These are phyloP conservation scores for Spisula solida DNA, from an alignment of 2,888 invertebrate species.

Conservation along the genomic window DNA sequence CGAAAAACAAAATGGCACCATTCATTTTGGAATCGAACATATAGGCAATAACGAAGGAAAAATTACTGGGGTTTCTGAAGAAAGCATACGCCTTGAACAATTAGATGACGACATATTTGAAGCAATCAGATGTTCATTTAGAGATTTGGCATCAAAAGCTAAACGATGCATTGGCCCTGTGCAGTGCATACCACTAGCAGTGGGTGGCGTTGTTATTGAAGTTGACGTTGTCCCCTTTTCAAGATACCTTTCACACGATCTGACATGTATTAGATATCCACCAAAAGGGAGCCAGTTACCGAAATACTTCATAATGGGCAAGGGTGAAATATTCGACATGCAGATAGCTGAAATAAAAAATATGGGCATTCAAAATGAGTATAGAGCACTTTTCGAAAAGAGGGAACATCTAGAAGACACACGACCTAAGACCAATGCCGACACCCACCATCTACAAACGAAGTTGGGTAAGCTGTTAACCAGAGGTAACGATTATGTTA, in stretches of 20 bases:
- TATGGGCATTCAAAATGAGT: background rate
- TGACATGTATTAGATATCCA: conserved; percentile 34
- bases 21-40: conserved; percentile 45
- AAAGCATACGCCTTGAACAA: background rate
- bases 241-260: background rate
- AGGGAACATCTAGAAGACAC: conserved; percentile 28
- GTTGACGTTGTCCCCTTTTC: conserved; percentile 53
- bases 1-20: conserved; percentile 47
- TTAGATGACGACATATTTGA: conserved; percentile 42
- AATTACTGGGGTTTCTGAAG: conserved; percentile 33
- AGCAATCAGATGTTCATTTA: conserved; percentile 31
- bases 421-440: background rate
- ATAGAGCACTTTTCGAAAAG: background rate
- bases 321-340: conserved; percentile 2
- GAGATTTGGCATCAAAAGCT: conserved; percentile 5
- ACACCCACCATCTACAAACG: background rate
- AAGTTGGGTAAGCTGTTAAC: conserved; percentile 22
- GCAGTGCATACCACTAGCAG: conserved; percentile 31
- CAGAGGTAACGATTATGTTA: conserved; percentile 49
- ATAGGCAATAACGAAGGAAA: conserved; percentile 18
- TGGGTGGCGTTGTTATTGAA: conserved; percentile 37
- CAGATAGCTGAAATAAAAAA: background rate
- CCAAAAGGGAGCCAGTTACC: conserved; percentile 45
- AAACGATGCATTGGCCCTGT: conserved; percentile 40
- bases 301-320: conserved; percentile 20